These are phyloP conservation scores for Galagoides demidoff DNA, from an alignment of 2,797 vertebrate species.

Conservation along the genomic window DNA sequence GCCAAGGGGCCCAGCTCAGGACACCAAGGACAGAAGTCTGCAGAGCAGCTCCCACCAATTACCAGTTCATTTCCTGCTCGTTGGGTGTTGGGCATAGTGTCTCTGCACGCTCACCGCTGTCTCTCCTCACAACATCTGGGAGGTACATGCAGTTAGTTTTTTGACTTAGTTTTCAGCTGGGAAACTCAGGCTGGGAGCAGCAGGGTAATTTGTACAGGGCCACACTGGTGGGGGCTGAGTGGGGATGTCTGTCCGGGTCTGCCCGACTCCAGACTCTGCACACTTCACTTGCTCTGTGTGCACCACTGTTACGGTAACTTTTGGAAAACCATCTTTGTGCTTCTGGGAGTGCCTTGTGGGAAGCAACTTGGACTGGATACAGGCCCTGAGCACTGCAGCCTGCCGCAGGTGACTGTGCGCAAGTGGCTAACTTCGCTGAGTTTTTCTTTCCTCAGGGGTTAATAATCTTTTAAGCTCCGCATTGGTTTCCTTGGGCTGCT, in stretches of 20 bases:
- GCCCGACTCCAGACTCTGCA: background rate
- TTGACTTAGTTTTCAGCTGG: background rate
- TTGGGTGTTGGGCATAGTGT: background rate
- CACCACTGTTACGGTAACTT: background rate
- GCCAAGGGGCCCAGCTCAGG: accelerated
- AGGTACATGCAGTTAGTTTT: accelerated
- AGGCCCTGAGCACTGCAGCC: background rate
- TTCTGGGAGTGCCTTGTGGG: background rate
- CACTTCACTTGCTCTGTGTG: accelerated
- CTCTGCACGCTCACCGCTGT: background rate
- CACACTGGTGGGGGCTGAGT: accelerated
- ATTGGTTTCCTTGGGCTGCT: background rate
- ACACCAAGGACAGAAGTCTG: background rate
- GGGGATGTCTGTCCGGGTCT: accelerated
- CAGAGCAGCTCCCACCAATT: background rate
- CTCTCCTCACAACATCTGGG: background rate
- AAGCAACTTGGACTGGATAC: accelerated
- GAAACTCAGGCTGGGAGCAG: background rate
- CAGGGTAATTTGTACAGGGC: background rate
- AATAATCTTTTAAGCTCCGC: background rate
- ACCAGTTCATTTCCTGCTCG: background rate
- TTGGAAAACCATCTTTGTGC: background rate
- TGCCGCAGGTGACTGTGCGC: accelerated
- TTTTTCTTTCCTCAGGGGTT: accelerated
- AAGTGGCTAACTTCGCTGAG: background rate